phyloP scores from a whole-genome alignment of 2,113 vertebrate genomes.

The Istiophorus platypterus region DNA sequence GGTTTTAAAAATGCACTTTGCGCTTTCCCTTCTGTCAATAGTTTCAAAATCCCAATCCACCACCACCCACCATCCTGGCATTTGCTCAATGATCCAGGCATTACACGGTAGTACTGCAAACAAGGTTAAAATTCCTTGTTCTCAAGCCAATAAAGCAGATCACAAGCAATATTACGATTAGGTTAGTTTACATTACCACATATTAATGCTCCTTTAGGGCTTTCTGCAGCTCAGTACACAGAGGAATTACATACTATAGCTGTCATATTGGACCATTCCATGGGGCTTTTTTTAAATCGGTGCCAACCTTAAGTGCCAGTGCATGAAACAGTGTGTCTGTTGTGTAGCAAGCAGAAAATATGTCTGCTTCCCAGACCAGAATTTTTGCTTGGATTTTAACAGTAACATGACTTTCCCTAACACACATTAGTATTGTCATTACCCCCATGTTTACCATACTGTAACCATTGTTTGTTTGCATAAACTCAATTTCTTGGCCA shows the following conservation, averaged over 20 bases:
- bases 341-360: background rate
- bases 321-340: background rate
- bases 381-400: background rate
- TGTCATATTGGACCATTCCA: background rate
- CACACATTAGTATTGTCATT: background rate
- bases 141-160: conserved; percentile 13
- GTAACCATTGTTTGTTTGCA: background rate
- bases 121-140: background rate
- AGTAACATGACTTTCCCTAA: background rate
- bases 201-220: background rate
- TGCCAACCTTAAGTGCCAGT: background rate
- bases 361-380: background rate
- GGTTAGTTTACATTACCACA: conserved; percentile 6
- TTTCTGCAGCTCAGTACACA: background rate
- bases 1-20: conserved; percentile 12
- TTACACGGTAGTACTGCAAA: conserved; percentile 8
- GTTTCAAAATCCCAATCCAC: conserved; percentile 15
- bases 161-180: conserved; percentile 3
- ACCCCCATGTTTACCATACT: background rate
- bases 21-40: background rate
- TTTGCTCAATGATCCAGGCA: conserved; percentile 5
- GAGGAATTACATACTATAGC: background rate
- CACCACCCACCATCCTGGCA: conserved; percentile 11
- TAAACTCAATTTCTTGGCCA: background rate
- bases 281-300: background rate